Evolutionary conservation across 2,888 invertebrate species (phyloP), one percentile per base, ranked within the genome.

Genomic region (Temnothorax ravouxi): DNA sequence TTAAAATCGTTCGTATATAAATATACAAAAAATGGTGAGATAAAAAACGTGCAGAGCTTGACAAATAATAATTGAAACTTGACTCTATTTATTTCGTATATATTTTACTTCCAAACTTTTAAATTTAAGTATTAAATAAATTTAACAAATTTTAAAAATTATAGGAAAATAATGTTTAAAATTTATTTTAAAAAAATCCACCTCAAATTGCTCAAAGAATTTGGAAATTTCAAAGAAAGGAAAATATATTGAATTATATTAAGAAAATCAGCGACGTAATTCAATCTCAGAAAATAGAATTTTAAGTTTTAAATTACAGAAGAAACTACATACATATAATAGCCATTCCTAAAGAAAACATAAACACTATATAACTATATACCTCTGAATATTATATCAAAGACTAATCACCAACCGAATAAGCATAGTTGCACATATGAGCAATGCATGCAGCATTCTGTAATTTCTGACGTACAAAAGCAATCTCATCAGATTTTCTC

Each of bases 21-120:
- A 44, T n/a, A 9, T 41, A 21, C 21, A 67, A 56, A 67, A 56
- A 77, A 77, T 21, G 62, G 44, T 29, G n/a, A 62, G 6, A 67
- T 41, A 13, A 69, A 44, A 34, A 34, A 6, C 6, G 34, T 6
- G 3, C 38, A 25, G 3, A 21, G 21, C 2, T 34, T 15, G 3
- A 34, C 9, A 69, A 56, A 69, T 41, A 44, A 56, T 15, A 1
- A 69, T n/a, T 34, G 15, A 29, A 64, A 41, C 21, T 38, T 52
- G 2, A 15, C 0, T 76, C 2, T n/a, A 41, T 41, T 41, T 44
- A 74, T 6, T 54, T 76, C 9, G 21, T 18, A 61, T 74, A 21
- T 11, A 52, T 76, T 76, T 41, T 3, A 38, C 9, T 62, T 74
- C n/a, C 13, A 54, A 54, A 21, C 3, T 41, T 41, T 25, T 41